phyloP scores from a whole-genome alignment of 2,888 invertebrate genomes.

The Timema podura region DNA sequence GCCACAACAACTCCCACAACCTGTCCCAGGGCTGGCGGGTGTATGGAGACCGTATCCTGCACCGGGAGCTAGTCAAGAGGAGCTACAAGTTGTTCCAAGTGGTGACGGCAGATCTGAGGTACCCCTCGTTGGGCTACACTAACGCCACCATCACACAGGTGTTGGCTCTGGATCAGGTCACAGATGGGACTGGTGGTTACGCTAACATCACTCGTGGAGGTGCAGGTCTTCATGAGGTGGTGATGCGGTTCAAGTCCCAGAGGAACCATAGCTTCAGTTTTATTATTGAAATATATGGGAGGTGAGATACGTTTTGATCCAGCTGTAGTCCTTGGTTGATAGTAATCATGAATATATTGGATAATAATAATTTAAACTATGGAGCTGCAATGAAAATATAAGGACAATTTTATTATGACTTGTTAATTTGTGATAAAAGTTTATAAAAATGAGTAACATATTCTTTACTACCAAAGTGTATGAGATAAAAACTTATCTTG shows the following conservation, averaged over 20 bases:
- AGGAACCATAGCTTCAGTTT: conserved; percentile 47
- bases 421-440: too few species aligned
- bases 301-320: conserved; percentile 8
- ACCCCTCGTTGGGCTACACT: conserved; percentile 32
- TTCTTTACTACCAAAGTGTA: too few species aligned
- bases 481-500: too few species aligned
- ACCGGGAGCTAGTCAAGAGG: conserved; percentile 36
- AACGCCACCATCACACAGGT: conserved; percentile 42
- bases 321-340: too few species aligned
- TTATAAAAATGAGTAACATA: too few species aligned
- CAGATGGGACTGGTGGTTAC: conserved; percentile 47
- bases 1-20: conserved; percentile 32
- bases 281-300: conserved; percentile 45
- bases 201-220: conserved; percentile 45
- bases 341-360: too few species aligned
- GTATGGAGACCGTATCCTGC: conserved; percentile 33
- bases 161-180: conserved; percentile 44
- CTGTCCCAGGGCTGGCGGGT: conserved; percentile 33
- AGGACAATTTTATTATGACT: too few species aligned
- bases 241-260: conserved; percentile 47
- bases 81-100: conserved; percentile 37
- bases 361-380: too few species aligned
- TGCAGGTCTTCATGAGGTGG: conserved; percentile 40
- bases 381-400: too few species aligned
- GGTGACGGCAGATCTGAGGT: conserved; percentile 35